Evolutionary conservation across 2,797 vertebrate species (phyloP), one percentile per base, ranked within the genome.

Genomic region (Emys orbicularis): DNA sequence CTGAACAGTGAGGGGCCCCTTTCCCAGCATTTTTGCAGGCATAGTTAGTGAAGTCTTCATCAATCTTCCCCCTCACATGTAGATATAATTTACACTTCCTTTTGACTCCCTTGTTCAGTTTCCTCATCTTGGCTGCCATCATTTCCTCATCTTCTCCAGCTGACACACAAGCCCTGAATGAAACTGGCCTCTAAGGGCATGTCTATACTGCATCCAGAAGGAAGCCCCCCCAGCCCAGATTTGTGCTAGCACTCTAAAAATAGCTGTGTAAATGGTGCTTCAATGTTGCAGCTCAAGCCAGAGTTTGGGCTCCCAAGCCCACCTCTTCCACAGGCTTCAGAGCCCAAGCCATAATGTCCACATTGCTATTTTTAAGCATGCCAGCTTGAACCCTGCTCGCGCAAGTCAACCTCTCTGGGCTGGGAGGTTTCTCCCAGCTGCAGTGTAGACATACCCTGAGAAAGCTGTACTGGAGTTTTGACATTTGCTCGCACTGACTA

Each of bases 21-120:
- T 84, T 41, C 50, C 86, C 77, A 57, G 57, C 50, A 77, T 50
- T 86, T 59, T 79, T 93, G 1, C 10, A 23, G 82, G 80, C 72
- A 44, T 27, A 27, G 23, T 74, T 44, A 25, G 37, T 44, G 15
- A n/a, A 44, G 72, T 47, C 25, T 27, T 47, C 41, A 25, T 76
- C 41, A 12, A 44, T 44, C 25, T 12, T 53, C 54, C 12, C 1
- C 8, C 6, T 86, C 25, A 65, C 23, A 65, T 2, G 2, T 0
- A 12, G 44, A 44, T 4, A 79, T 79, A 19, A 61, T 13, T 49
- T 31, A 3, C 16, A n/a, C 65, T 65, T 31, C 2, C 0, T 19
- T 54, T 23, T 10, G 29, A 56, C 6, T 21, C 13, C 25, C 37
- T 1, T 34, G 3, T 8, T 0, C 0, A 47, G n/a, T 12, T 4